Evolutionary conservation across 2,888 invertebrate species (phyloP), one percentile per base, ranked within the genome.

Genomic region (Papilio demoleus): DNA sequence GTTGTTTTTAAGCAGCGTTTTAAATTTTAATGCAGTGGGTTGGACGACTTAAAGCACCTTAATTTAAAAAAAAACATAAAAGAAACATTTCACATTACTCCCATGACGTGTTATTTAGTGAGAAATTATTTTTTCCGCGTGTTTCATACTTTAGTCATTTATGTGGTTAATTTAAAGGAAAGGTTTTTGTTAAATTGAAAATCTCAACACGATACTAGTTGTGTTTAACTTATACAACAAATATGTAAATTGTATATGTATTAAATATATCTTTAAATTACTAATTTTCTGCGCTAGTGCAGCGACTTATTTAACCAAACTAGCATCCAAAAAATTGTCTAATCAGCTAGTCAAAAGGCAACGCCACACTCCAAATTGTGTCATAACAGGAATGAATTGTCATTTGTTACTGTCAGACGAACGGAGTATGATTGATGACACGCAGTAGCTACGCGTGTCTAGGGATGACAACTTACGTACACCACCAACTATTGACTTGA

Each of bases 351-450:
- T 45, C 42, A 42, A 42, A 56, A 56, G 53, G 27, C 31, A 53
- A 31, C 53, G 9, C 2, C 53, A 56, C 53, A 31, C 31, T 56
- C 53, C 62, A 61, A 60, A 60, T 60, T 40, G 40, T 40, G 38
- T 60, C 38, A 40, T 36, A 59, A 60, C 40, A 40, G 38, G 14
- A 60, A 40, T 14, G 60, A n/a, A 60, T 60, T 36, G 60, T 60
- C 60, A 40, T 60, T 60, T 60, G 40, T 60, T 60, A 22, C 40
- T 40, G 40, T 60, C 53, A 56, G 53, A 56, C 27, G 12, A 31
- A 9, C 31, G 3, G 53, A n/a, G n/a, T 56, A 31, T 56, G 59
- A 59, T 38, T 59, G 59, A 59, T 38, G 22, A 59, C 38, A 19
- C 19, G 36, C 34, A 36, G 34, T 6, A 38, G 59, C 36, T 36